A percentile compares a stretch with the other conserved stretches of the same genome.
These are phyloP conservation scores for Noctua pronuba DNA, from an alignment of 2,888 invertebrate genomes.

Conservation along the genomic window DNA sequence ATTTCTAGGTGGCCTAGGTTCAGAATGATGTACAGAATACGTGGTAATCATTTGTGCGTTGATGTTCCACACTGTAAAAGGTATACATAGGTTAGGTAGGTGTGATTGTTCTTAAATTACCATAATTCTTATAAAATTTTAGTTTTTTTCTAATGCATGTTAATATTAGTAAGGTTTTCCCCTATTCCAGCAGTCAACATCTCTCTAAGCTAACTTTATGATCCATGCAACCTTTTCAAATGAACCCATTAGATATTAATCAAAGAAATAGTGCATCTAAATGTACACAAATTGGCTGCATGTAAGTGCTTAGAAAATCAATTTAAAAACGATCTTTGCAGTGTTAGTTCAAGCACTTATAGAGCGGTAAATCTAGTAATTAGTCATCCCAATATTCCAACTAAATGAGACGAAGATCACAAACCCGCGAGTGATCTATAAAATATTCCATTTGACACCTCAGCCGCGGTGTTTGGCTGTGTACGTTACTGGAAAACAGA, in stretches of 20 bases:
- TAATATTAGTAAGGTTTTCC: too few species aligned
- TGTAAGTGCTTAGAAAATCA: not conserved
- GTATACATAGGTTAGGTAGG: too few species aligned
- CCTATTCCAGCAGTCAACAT: not conserved
- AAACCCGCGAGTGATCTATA: slow-evolving; percentile 41
- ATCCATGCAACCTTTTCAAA: not conserved
- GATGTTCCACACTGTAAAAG: too few species aligned
- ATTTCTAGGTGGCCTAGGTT: too few species aligned
- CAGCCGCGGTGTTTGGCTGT: slow-evolving; percentile 44
- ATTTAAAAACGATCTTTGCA: slow-evolving; percentile 20
- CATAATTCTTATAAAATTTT: not conserved
- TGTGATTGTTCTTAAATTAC: not conserved
- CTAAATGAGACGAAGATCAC: slow-evolving; percentile 14
- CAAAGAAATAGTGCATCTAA: not conserved
- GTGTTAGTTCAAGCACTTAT: slow-evolving; percentile 4
- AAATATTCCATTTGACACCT: slow-evolving; percentile 66
- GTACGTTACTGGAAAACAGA: slow-evolving; percentile 63
- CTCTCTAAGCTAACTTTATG: not conserved
- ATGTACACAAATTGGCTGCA: not conserved
- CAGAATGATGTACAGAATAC: too few species aligned
- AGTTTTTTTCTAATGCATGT: not conserved
- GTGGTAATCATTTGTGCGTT: too few species aligned
- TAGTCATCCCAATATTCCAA: slow-evolving; percentile 22
- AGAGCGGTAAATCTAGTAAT: slow-evolving; percentile 5
- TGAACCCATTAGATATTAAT: not conserved